Base-by-base conservation (phyloP, 2,113 vertebrate genomes). In the Grallaria varia region DNA sequence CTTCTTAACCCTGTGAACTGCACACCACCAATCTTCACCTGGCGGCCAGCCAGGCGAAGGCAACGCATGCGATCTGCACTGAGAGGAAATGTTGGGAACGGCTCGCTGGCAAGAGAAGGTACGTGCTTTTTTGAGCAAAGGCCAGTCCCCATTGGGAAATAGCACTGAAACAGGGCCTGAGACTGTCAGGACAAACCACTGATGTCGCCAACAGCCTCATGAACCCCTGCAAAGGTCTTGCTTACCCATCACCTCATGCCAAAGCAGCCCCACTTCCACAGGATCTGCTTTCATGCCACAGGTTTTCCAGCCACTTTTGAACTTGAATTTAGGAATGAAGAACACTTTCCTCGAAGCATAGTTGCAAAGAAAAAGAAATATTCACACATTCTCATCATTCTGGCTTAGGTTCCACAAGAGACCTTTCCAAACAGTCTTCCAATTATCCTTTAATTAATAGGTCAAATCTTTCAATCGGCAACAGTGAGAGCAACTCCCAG, bases 11-110 rank as follows among this genome's bases (percentile, higher is more conserved):
- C 7, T 33, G 7, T 64, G 56, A 83, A 44, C 37, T 58, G 14
- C 25, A 24, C 23, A 40, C 24, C 49, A 73, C 68, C 89, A 60
- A 3, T 35, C 40, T 80, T 72, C 28, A 15, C 8, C 14, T 24
- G 16, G 18, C 14, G 45, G 35, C 17, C 40, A 69, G 22, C 6
- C 2, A 14, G 18, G 14, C 18, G 58, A 35, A 33, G 27, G 4
- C 3, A 72, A 35, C 10, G 22, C 0, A 1, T 12, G 35, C 20
- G 64, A 47, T 60, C 23, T 33, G 2, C 1, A 1, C 15, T 30
- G 39, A 66, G n/a, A 27, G 14, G 35, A 58, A 67, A 27, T 12
- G 8, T 2, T 77, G 31, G 45, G 52, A 73, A 53, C 2, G 4
- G 22, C 16, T 62, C n/a, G 31, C 15, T 37, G 28, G 24, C 2